Conservation (phyloP, 2,888 invertebrate genomes). For the Agrochola lota region DNA sequence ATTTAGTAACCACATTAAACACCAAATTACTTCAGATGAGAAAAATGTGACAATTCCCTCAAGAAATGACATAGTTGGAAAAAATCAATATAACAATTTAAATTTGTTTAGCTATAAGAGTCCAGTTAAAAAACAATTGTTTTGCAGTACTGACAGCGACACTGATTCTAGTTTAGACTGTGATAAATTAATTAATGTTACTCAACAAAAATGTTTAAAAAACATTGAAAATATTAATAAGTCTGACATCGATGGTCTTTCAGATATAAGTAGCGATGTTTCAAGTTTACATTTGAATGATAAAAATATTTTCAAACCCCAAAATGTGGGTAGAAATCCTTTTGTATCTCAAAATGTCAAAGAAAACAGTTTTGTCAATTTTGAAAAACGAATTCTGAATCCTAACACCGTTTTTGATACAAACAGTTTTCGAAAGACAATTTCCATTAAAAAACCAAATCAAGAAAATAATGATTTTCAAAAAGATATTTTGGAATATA, state of each 20-base stretch:
- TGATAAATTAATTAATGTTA: slow-evolving; percentile 40
- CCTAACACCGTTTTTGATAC: background rate
- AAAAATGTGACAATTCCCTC: slow-evolving; percentile 20
- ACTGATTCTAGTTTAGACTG: background rate
- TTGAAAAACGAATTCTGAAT: slow-evolving; percentile 8
- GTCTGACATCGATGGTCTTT: background rate
- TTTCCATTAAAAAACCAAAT: slow-evolving; percentile 7
- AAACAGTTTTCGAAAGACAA: background rate
- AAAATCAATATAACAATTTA: background rate
- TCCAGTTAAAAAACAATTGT: slow-evolving; percentile 24
- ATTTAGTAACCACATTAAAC: slow-evolving; percentile 26
- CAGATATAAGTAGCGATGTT: slow-evolving; percentile 23
- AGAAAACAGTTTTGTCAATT: background rate
- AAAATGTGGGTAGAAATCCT: slow-evolving; percentile 7
- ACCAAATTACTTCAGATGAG: slow-evolving; percentile 21
- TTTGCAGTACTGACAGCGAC: slow-evolving; percentile 7
- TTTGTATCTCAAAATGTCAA: background rate
- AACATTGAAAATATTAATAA: background rate
- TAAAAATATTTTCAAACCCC: background rate
- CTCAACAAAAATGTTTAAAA: slow-evolving; percentile 27
- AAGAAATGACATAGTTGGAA: background rate
- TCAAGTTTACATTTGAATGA: slow-evolving; percentile 15
- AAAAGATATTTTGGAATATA: background rate
- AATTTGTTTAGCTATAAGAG: background rate
- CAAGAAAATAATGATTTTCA: background rate